These are phyloP conservation scores for Campodea augens DNA, from an alignment of 1,140 invertebrate genomes.

Conservation along the genomic window DNA sequence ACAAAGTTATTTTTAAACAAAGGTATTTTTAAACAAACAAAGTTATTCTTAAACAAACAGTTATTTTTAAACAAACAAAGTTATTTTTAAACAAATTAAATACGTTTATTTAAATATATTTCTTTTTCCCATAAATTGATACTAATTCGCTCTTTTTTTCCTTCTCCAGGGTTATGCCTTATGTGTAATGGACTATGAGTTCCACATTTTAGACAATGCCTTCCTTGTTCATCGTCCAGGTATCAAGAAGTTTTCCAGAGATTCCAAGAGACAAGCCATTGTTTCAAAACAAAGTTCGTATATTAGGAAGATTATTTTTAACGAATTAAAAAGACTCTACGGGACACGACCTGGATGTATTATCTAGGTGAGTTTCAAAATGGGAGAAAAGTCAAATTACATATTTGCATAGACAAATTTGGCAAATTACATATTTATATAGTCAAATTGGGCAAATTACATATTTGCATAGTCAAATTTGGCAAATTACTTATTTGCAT, in stretches of 20 bases:
- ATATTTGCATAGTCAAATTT: too few species aligned
- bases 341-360: slow-evolving; percentile 58
- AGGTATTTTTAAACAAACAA: background rate
- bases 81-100: too few species aligned
- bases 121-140: too few species aligned
- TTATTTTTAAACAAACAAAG: background rate
- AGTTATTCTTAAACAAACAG: background rate
- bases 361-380: slow-evolving; percentile 38
- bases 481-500: too few species aligned
- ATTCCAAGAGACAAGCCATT: slow-evolving; percentile 47
- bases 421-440: background rate
- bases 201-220: slow-evolving; percentile 73
- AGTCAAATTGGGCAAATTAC: too few species aligned
- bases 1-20: too few species aligned
- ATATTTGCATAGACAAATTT: too few species aligned
- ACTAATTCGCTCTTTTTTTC: slow-evolving; percentile 14
- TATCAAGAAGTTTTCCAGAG: slow-evolving; percentile 59
- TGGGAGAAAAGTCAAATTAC: background rate
- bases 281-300: slow-evolving; percentile 56
- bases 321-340: slow-evolving; percentile 64
- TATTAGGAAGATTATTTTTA: slow-evolving; percentile 60
- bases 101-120: too few species aligned
- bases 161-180: slow-evolving; percentile 57
- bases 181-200: slow-evolving; percentile 72
- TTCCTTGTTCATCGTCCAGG: slow-evolving; percentile 74